These are phyloP conservation scores for Hypolimnas misippus DNA, from an alignment of 2,888 invertebrate genomes.

Conservation along the genomic window DNA sequence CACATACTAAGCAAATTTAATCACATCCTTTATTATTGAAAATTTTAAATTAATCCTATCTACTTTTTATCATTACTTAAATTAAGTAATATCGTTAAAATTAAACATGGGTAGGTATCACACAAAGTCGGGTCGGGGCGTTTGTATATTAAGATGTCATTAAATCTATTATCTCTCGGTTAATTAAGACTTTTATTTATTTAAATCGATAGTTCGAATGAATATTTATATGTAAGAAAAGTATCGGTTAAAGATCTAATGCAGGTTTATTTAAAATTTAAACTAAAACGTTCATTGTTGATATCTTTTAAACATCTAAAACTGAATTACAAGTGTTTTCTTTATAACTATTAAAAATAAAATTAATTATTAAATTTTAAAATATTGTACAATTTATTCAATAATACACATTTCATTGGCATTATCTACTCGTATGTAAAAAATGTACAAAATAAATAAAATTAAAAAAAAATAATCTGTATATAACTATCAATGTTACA, in stretches of 20 bases:
- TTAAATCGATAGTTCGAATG: conserved; percentile 20
- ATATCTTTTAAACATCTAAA: conserved; percentile 1
- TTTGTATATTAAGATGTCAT: not conserved
- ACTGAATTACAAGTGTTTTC: not conserved
- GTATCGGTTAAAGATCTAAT: not conserved
- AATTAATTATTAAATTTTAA: too few species aligned
- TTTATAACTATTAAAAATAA: not conserved
- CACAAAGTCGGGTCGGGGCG: not conserved
- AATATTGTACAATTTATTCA: too few species aligned
- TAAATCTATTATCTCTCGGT: conserved; percentile 24
- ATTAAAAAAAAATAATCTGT: not conserved
- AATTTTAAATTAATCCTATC: too few species aligned
- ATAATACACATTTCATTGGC: too few species aligned
- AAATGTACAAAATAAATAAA: not conserved
- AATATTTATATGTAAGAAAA: conserved; percentile 26
- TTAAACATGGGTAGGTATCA: not conserved
- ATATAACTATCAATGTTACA: too few species aligned
- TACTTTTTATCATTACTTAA: not conserved
- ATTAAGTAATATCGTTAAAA: conserved; percentile 4
- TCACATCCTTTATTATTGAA: too few species aligned
- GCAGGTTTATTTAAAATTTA: conserved; percentile 10
- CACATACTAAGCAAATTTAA: too few species aligned
- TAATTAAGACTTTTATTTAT: conserved; percentile 23
- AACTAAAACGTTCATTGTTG: not conserved
- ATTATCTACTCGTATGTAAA: too few species aligned